Conservation (phyloP, 2,888 invertebrate genomes). For the Suillia variegata region DNA sequence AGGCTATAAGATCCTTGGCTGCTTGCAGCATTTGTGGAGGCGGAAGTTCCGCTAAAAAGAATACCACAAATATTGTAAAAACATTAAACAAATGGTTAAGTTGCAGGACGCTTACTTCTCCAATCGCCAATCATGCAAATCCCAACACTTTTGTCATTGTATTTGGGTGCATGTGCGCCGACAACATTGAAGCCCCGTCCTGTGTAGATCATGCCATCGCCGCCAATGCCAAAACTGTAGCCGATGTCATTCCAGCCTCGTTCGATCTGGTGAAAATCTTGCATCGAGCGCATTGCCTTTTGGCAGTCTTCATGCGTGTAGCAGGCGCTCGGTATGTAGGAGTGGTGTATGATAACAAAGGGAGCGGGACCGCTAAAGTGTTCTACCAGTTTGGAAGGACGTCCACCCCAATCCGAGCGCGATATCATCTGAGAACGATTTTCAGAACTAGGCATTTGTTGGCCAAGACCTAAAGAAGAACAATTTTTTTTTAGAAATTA, state of each 20-base stretch:
- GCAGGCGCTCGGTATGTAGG: slow-evolving; percentile 70
- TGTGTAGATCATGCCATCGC: slow-evolving; percentile 73
- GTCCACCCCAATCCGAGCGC: slow-evolving; percentile 68
- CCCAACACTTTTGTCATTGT: slow-evolving; percentile 72
- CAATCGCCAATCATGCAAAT: slow-evolving; percentile 77
- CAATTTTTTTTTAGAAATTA: too few relatives aligned
- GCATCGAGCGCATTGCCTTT: slow-evolving; percentile 69
- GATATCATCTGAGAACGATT: slow-evolving; percentile 49
- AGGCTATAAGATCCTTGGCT: slow-evolving; percentile 66
- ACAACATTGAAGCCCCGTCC: slow-evolving; percentile 73
- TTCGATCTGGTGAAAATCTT: slow-evolving; percentile 67
- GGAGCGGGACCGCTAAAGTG: slow-evolving; percentile 67
- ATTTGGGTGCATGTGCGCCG: slow-evolving; percentile 74
- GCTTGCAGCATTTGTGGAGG: slow-evolving; percentile 66
- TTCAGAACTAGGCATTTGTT: slow-evolving; percentile 39
- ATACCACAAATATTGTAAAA: not conserved
- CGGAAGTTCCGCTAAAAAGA: slow-evolving; percentile 65
- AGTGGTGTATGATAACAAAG: slow-evolving; percentile 75
- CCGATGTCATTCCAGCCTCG: slow-evolving; percentile 75
- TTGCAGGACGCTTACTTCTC: slow-evolving; percentile 66
- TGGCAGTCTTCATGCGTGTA: slow-evolving; percentile 64
- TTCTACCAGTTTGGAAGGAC: slow-evolving; percentile 60
- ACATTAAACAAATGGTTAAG: too few relatives aligned
- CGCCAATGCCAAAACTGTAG: slow-evolving; percentile 73
- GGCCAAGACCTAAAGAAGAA: slow-evolving; percentile 42